Conservation (phyloP, 2,888 invertebrate species). For the Caenorhabditis wallacei region DNA sequence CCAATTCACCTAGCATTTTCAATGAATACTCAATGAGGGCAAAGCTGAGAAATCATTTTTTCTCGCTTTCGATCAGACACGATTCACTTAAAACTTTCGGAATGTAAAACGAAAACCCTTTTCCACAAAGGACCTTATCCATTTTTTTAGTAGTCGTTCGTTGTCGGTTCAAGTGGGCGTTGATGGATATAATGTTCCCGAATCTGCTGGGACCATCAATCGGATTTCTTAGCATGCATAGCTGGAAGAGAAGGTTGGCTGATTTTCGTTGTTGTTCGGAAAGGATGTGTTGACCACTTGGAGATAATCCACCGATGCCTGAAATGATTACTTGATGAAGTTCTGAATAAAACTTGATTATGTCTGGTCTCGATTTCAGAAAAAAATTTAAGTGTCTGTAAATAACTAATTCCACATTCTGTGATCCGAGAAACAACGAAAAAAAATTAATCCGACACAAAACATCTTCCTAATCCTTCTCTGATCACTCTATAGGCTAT, state of each 20-base stretch:
- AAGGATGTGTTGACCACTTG: neutral
- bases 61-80: neutral
- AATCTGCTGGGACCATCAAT: neutral
- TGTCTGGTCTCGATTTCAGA: too few species aligned
- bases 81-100: conserved; percentile 4
- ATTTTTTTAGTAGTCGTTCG: neutral
- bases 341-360: too few species aligned
- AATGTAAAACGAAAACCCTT: neutral
- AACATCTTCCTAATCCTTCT: too few species aligned
- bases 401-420: too few species aligned
- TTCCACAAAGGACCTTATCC: neutral
- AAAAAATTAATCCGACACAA: too few species aligned
- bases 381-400: too few species aligned
- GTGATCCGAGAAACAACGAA: too few species aligned
- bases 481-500: too few species aligned
- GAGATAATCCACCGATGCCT: conserved; percentile 4
- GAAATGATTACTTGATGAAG: too few species aligned
- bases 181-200: neutral
- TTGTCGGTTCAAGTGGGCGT: neutral
- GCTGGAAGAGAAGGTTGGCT: neutral
- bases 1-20: too few species aligned
- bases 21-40: too few species aligned
- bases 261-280: neutral
- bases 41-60: too few species aligned
- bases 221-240: neutral